These are phyloP conservation scores for Chloroclystis v-ata DNA, from an alignment of 2,888 invertebrate species.

Conservation along the genomic window DNA sequence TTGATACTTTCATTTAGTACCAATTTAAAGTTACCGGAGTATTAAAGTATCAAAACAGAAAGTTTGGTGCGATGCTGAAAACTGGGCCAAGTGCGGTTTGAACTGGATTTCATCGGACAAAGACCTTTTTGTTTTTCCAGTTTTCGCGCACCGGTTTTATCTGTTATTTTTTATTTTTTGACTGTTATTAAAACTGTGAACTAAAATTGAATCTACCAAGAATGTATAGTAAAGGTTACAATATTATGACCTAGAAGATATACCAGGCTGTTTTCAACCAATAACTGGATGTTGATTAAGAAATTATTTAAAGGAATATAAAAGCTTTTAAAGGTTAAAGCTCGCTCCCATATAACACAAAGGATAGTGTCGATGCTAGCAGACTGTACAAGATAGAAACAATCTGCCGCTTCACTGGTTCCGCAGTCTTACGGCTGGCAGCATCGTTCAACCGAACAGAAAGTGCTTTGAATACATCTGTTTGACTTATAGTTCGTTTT, in stretches of 20 bases:
- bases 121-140: constrained; percentile 1
- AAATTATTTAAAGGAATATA: too few species aligned
- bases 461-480: neutral
- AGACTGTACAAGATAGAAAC: neutral
- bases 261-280: too few species aligned
- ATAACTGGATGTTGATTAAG: too few species aligned
- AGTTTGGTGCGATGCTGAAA: constrained; percentile 7
- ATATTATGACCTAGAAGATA: too few species aligned
- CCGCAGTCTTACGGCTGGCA: neutral
- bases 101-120: constrained; percentile 1
- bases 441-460: neutral
- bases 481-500: too few species aligned
- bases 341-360: too few species aligned
- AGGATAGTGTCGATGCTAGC: neutral
- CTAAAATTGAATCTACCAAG: too few species aligned
- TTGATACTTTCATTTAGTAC: too few species aligned
- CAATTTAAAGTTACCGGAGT: too few species aligned
- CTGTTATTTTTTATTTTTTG: neutral
- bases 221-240: too few species aligned
- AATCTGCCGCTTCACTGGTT: neutral
- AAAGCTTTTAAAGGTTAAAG: too few species aligned
- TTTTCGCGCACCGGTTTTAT: neutral
- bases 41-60: constrained; percentile 6
- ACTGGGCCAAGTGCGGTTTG: constrained; percentile 15
- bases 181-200: neutral